Conservation (phyloP, 2,888 invertebrate species). For the Dynastes hyllus region DNA sequence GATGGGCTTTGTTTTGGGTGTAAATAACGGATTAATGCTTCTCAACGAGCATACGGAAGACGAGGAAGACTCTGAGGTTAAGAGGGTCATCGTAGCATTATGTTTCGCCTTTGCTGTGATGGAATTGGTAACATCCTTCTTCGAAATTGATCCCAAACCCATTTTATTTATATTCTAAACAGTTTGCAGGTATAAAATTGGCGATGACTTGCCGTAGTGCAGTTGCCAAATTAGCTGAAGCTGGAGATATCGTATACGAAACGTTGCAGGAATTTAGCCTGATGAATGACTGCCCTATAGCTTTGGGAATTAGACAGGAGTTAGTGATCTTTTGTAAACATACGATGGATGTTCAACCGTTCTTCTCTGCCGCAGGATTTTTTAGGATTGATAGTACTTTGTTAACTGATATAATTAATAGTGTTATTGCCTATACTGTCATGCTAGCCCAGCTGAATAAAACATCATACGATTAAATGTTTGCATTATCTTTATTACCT, state of each 20-base stretch:
- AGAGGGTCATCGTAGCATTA: neutral
- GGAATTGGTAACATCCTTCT: constrained; percentile 22
- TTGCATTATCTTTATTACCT: no score
- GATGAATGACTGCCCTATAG: neutral
- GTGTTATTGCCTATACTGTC: constrained; percentile 25
- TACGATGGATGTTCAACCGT: constrained; percentile 14
- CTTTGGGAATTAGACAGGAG: constrained; percentile 20
- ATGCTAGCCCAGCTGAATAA: constrained; percentile 41
- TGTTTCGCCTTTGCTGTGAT: constrained; percentile 16
- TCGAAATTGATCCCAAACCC: neutral
- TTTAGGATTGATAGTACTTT: constrained; percentile 27
- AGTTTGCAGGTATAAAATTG: constrained; percentile 6
- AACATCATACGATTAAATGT: neutral
- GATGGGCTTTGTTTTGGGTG: constrained; percentile 12
- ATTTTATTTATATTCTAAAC: neutral
- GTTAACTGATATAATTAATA: constrained; percentile 18
- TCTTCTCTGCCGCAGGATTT: constrained; percentile 36
- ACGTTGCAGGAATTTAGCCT: constrained; percentile 37
- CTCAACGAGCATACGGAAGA: neutral
- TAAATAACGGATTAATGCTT: constrained; percentile 25
- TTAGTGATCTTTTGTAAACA: constrained; percentile 39
- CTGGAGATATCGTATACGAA: constrained; percentile 22
- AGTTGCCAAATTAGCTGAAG: neutral
- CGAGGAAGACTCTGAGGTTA: neutral
- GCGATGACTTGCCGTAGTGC: neutral